These are phyloP conservation scores for Notechis scutatus DNA, from an alignment of 2,113 vertebrate genomes.

Conservation along the genomic window DNA sequence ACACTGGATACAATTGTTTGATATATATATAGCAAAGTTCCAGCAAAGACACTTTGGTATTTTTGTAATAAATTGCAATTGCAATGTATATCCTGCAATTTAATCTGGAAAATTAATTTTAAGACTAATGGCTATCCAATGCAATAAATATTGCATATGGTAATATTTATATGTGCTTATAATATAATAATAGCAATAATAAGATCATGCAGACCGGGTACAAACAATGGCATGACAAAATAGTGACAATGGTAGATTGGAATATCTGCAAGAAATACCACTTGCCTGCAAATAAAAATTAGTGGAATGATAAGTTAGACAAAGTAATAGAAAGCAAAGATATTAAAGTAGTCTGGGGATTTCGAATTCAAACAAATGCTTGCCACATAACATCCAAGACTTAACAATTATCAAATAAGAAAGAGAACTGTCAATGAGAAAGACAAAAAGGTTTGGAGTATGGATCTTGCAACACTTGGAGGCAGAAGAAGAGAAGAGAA, in stretches of 20 bases:
- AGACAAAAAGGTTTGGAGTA: too few relatives aligned
- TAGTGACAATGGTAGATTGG: not conserved
- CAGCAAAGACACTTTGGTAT: not conserved
- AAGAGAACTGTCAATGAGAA: too few relatives aligned
- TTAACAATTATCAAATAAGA: too few relatives aligned
- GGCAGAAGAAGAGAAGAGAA: too few relatives aligned
- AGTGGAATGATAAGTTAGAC: not conserved
- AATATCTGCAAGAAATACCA: not conserved
- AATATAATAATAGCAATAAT: not conserved
- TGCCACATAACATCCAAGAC: too few relatives aligned
- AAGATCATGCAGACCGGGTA: not conserved
- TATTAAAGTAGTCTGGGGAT: too few relatives aligned
- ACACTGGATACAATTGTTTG: not conserved
- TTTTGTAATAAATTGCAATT: not conserved
- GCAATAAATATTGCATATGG: not conserved
- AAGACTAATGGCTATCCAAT: not conserved
- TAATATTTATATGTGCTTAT: not conserved
- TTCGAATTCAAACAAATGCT: too few relatives aligned
- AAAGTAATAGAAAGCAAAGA: not conserved
- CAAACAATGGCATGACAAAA: not conserved
- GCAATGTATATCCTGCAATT: not conserved
- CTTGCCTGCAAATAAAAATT: not conserved
- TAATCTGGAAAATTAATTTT: not conserved
- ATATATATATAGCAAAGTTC: not conserved
- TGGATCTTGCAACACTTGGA: too few relatives aligned